phyloP scores from a whole-genome alignment of 2,888 invertebrate genomes.

The Nemoura dubitans region DNA sequence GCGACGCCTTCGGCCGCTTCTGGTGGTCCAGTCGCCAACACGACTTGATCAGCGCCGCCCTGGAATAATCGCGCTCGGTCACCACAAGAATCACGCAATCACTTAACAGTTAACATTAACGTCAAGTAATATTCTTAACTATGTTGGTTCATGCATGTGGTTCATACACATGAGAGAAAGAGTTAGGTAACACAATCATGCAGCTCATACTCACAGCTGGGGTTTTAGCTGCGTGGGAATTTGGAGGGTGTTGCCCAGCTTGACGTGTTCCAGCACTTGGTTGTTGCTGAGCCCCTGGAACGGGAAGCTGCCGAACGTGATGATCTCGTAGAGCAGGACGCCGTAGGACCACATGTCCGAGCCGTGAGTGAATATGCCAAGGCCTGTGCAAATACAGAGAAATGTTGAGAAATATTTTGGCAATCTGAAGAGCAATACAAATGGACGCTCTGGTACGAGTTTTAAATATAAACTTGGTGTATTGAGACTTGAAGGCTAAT shows the following conservation, averaged over 20 bases:
- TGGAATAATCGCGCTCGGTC: conserved; percentile 61
- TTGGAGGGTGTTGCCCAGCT: conserved; percentile 75
- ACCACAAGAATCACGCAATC: too few relatives aligned
- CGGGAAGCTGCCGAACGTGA: conserved; percentile 91
- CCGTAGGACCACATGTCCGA: conserved; percentile 94
- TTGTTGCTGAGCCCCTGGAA: conserved; percentile 88
- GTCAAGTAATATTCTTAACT: too few relatives aligned
- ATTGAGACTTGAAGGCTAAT: too few relatives aligned
- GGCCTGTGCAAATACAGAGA: conserved; percentile 56
- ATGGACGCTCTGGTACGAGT: too few relatives aligned
- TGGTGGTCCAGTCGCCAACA: conserved; percentile 81
- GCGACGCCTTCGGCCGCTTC: conserved; percentile 78
- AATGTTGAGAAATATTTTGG: too few relatives aligned
- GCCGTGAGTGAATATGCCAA: conserved; percentile 84
- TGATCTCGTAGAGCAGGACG: conserved; percentile 85
- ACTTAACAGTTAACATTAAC: too few relatives aligned
- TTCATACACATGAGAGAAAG: too few relatives aligned
- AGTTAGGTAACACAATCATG: too few relatives aligned
- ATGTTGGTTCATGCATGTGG: too few relatives aligned
- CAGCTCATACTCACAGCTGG: conserved; percentile 73
- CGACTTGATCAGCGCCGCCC: conserved; percentile 76
- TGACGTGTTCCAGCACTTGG: conserved; percentile 84
- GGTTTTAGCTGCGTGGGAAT: conserved; percentile 82
- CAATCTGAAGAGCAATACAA: too few relatives aligned
- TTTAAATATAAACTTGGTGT: too few relatives aligned